Evolutionary conservation across 2,888 invertebrate species (phyloP).

Genomic region (Lycophotia porphyrea): DNA sequence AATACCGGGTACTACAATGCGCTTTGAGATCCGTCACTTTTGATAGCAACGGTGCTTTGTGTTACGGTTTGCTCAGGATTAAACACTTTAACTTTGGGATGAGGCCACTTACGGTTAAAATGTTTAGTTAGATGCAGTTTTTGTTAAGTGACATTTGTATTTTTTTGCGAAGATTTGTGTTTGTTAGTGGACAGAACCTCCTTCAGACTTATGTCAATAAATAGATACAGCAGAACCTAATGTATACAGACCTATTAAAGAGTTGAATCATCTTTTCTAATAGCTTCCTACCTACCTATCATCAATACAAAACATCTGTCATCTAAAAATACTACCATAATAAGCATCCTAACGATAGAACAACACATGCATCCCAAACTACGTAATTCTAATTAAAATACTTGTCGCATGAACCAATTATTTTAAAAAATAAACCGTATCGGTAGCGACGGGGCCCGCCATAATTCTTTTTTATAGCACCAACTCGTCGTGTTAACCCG

Average conservation of each 20-base stretch:
- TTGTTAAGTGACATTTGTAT: conserved; percentile 21
- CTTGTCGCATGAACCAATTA: conserved; percentile 85
- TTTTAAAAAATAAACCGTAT: conserved; percentile 77
- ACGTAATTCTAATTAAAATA: conserved; percentile 85
- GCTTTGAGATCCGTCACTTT: conserved; percentile 86
- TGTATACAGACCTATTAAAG: neutral
- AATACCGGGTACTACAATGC: conserved; percentile 76
- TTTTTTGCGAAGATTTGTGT: conserved; percentile 38
- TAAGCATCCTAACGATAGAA: conserved; percentile 44
- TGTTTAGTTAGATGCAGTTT: conserved; percentile 68
- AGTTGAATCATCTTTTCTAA: neutral
- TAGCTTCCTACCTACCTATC: neutral
- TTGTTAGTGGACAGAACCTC: conserved; percentile 14
- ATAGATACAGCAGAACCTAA: neutral
- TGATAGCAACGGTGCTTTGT: conserved; percentile 80
- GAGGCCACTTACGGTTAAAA: conserved; percentile 73
- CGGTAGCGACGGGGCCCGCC: conserved; percentile 79
- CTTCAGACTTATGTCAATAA: neutral
- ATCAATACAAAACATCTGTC: conserved; percentile 40
- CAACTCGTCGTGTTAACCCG: conserved; percentile 86
- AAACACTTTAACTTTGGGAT: conserved; percentile 79
- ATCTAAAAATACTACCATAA: conserved; percentile 37
- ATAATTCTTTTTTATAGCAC: conserved; percentile 89
- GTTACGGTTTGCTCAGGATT: conserved; percentile 82
- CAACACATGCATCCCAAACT: conserved; percentile 56